Base-by-base conservation (phyloP, 2,888 invertebrate genomes). In the Parnassius smintheus region DNA sequence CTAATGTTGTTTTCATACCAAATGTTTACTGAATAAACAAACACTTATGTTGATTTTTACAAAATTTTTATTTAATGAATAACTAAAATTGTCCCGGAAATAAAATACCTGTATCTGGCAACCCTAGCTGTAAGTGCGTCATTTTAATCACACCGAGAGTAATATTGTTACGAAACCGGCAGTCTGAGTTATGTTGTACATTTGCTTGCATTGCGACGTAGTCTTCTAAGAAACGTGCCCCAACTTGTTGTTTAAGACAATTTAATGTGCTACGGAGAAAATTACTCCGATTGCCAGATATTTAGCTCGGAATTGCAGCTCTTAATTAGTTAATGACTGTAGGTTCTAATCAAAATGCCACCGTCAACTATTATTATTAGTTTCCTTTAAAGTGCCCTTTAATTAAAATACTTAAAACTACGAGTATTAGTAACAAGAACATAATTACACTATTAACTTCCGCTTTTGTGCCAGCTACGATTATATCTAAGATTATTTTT, bases 291-390 rank as follows among this genome's bases (percentile, higher is more conserved):
- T 59, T 45, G 63, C 46, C 45, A 44, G 63, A 41, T 56, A 56
- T 63, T 63, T 63, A 59, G 59, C 56, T 50, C 59, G 59, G 58
- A 54, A 58, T 62, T 62, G 58, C 62, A 41, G 44, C 18, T 58
- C 54, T 62, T 62, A 58, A 62, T 62, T 35, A 52, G 52, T 62
- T 62, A 54, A 54, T 50, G 54, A 57, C 56, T 46, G 45, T 41
- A 44, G 62, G 35, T 58, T 50, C 54, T 58, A 54, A 62, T 62
- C 58, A 55, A 59, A 49, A 58, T 62, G 54, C 58, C 58, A 54
- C 51, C 42, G 56, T 56, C 48, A 44, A 25, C 44, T 13, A 9
- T 58, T 55, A 35, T 59, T 62, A 54, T 44, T 42, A 22, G 12
- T 9, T 25, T 25, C 49, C 13, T 13, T 9, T 4, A 9, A 7